A percentile compares a stretch with the other conserved stretches of the same genome.
phyloP scores from a whole-genome alignment of 2,797 vertebrate genomes.

The Typhlichthys subterraneus region DNA sequence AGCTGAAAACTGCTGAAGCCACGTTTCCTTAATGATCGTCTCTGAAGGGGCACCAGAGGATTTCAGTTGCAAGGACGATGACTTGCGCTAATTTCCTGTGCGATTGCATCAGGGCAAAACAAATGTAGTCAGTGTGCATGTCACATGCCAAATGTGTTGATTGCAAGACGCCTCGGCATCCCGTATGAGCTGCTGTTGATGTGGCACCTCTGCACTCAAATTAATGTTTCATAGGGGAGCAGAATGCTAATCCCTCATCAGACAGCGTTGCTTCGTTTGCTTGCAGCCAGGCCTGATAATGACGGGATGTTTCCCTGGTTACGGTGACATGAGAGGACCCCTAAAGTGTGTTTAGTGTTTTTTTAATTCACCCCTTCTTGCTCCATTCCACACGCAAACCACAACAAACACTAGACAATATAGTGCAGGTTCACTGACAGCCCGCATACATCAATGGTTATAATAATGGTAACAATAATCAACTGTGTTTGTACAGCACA shows the following conservation, averaged over 20 bases:
- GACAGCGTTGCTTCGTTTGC: neutral
- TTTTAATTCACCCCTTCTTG: too few species aligned
- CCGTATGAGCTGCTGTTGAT: neutral
- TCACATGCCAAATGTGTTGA: neutral
- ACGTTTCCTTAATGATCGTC: neutral
- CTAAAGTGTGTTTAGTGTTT: neutral
- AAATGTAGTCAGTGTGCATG: neutral
- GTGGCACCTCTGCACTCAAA: neutral
- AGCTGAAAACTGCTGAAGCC: neutral
- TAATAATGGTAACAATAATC: too few species aligned
- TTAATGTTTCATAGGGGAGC: neutral
- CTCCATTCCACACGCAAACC: too few species aligned
- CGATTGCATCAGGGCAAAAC: neutral
- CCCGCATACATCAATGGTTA: too few species aligned
- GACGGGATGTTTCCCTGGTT: constrained; percentile 12
- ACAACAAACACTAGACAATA: too few species aligned
- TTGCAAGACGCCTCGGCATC: neutral
- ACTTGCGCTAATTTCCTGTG: constrained; percentile 1
- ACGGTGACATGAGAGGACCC: constrained; percentile 12
- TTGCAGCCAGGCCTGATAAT: constrained; percentile 1
- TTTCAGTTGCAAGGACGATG: constrained; percentile 1
- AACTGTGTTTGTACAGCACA: too few species aligned
- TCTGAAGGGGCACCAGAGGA: neutral
- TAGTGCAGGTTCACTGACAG: too few species aligned
- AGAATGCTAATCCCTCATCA: constrained; percentile 1